Base-by-base conservation (phyloP, 2,888 invertebrate genomes). In the Mycalesis mineus region DNA sequence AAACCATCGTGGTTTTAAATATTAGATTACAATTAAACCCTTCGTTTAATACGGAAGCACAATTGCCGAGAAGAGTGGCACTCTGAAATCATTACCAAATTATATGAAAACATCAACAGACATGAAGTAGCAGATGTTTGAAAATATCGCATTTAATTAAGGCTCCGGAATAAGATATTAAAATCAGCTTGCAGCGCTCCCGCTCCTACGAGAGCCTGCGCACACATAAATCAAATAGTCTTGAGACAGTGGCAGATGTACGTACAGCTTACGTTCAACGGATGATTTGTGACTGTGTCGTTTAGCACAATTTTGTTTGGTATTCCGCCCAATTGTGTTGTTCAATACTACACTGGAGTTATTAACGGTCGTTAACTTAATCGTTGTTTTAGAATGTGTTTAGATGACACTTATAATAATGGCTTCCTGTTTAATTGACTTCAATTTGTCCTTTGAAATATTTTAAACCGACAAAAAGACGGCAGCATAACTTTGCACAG, bases 131-230 rank as follows among this genome's bases (percentile, higher is more conserved):
- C 65, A 64, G 64, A 65, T 65, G 65, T 64, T 64, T 50, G 50
- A 55, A 63, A 64, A 60, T 59, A 62, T 62, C 50, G 53, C 41
- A 44, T 64, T 64, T 64, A 65, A 65, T 65, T 64, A 64, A 61
- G 49, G 55, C 29, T 52, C 49, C 45, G 29, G 55, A 65, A 64
- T 61, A 62, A 62, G 64, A 62, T 61, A 61, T 64, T 64, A 61
- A 61, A 58, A 65, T 63, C 40, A 61, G 57, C 59, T 55, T 39
- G 54, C 58, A 55, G 57, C 39, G 55, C 57, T 55, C 40, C 47
- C 39, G 17, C 40, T 52, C 53, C 39, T 28, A 7, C 7, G 13
- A 40, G 48, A 52, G 54, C 29, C 48, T 37, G 50, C 36, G 49
- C 54, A 14, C 55, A 61, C 59, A 63, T 59, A 57, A 61, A 59